Evolutionary conservation across 2,888 invertebrate genomes (phyloP).

Genomic region (Watsonalla binaria): DNA sequence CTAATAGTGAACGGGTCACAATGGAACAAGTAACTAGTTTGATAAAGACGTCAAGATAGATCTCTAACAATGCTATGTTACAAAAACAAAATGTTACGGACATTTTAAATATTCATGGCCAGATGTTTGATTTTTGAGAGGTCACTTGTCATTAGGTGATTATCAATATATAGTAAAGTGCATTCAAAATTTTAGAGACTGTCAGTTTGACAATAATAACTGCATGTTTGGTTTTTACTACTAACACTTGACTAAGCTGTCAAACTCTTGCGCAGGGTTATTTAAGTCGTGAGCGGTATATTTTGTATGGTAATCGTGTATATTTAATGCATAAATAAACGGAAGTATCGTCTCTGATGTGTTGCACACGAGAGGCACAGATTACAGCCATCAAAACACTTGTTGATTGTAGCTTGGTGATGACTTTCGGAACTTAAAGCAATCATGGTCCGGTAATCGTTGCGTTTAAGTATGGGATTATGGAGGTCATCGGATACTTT

Average conservation of each 20-base stretch:
- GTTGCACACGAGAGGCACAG: slow-evolving; percentile 46
- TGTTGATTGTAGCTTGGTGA: slow-evolving; percentile 52
- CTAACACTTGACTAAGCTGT: too few species aligned
- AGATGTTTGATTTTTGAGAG: not conserved
- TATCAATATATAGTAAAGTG: too few species aligned
- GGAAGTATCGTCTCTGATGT: slow-evolving; percentile 54
- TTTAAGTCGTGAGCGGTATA: slow-evolving; percentile 36
- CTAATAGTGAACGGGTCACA: slow-evolving; percentile 31
- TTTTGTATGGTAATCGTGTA: slow-evolving; percentile 39
- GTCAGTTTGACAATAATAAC: too few species aligned
- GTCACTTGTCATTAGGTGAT: not conserved
- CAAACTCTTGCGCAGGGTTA: slow-evolving; percentile 25
- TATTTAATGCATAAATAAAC: slow-evolving; percentile 30
- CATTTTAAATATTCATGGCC: not conserved
- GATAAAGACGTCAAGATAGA: slow-evolving; percentile 49
- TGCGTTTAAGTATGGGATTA: slow-evolving; percentile 31
- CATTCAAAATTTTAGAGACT: too few species aligned
- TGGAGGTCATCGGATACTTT: slow-evolving; percentile 31
- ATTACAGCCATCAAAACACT: slow-evolving; percentile 58
- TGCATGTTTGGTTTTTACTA: too few species aligned
- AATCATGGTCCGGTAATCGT: slow-evolving; percentile 43
- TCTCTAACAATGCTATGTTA: slow-evolving; percentile 26
- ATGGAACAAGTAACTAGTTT: slow-evolving; percentile 28
- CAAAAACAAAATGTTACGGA: slow-evolving; percentile 16
- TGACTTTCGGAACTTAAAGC: slow-evolving; percentile 53